Base-by-base conservation (phyloP, 1,140 invertebrate genomes). In the Cherax quadricarinatus region DNA sequence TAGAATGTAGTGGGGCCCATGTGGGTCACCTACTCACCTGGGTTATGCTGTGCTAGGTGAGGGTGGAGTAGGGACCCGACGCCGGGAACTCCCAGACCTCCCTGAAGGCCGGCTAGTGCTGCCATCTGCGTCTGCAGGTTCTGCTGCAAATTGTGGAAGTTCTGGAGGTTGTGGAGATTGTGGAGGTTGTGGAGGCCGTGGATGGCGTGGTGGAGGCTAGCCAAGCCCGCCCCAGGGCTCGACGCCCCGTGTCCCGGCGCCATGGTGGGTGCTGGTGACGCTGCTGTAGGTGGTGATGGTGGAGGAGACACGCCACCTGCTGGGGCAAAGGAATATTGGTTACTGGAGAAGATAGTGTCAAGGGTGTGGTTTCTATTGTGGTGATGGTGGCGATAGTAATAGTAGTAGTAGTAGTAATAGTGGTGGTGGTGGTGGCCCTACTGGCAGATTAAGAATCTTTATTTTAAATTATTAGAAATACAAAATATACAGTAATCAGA, bases 141-240 rank as follows among this genome's bases (percentile, higher is more conserved):
- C 86, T 93, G 89, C 41, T 91, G 93, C 14, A 93, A 88, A 79
- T 92, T 92, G 85, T 93, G 93, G 53, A 94, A 89, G 85, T 90
- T 94, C 62, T 94, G 93, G 12, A 94, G 91, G 86, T 93, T 94
- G 85, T 94, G 93, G 1, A 94, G 89, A 57, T 91, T 92, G 80
- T 94, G 93, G 73, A 94, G 91, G 80, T 92, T 93, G 91, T 94
- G 93, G 49, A 93, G 84, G 51, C 88, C 88, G 84, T 93, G 92
- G 62, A 93, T 85, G 88, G 92, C 92, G 62, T 93, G 92, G 79
- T 94, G 93, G 51, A 94, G 86, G 86, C 89, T 90, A 49, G 93
- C 86, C 75, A 94, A 75, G 1, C 93, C 91, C 5, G 88, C 89
- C 5, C 66, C 80, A 21, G 83, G 88, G 73, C 84, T 88, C 78